Evolutionary conservation across 2,113 vertebrate species (phyloP).

Genomic region (Lepus timidus): DNA sequence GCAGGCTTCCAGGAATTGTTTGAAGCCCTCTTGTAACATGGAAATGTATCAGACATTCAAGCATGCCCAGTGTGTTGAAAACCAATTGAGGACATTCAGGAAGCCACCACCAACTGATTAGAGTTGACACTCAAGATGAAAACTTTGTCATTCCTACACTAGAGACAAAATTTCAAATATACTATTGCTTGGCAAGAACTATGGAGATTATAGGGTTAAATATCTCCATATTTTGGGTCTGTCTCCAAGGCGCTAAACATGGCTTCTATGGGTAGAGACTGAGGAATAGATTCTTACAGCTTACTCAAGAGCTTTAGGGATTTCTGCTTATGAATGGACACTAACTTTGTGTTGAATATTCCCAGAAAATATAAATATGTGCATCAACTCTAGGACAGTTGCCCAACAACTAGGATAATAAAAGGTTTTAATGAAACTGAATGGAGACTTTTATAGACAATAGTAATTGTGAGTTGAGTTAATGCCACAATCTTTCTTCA

Average conservation of each 20-base stretch:
- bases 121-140: slow-evolving; percentile 3
- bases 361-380: slow-evolving; percentile 2
- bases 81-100: neutral
- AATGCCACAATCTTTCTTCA: neutral
- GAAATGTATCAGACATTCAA: neutral
- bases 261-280: neutral
- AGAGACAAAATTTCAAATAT: slow-evolving; percentile 13
- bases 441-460: neutral
- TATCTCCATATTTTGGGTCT: slow-evolving; percentile 49
- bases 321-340: neutral
- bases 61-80: neutral
- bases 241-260: neutral
- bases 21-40: neutral
- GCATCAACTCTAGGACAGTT: neutral
- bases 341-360: neutral
- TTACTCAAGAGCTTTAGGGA: neutral
- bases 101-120: neutral
- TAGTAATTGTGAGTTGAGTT: neutral
- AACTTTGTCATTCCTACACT: neutral
- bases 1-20: no score
- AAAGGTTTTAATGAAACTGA: slow-evolving; percentile 44
- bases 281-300: neutral
- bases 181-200: neutral
- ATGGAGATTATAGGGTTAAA: neutral
- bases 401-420: neutral